Percentiles rank a stretch among this genome's conserved stretches.
phyloP scores from a whole-genome alignment of 2,888 invertebrate genomes.

The Tillus elongatus region DNA sequence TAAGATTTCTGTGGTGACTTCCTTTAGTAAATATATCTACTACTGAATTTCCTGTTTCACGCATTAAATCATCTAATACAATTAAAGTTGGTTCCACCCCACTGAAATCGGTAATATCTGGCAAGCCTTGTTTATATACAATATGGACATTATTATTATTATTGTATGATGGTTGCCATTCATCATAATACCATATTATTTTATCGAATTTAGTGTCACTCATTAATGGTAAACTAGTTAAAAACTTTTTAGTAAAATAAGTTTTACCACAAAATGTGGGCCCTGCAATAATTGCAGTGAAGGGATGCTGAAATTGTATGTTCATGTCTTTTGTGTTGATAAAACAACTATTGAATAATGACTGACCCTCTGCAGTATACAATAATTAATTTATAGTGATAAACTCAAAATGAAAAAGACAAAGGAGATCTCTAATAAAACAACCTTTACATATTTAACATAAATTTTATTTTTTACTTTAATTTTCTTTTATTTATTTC shows the following conservation, averaged over 20 bases:
- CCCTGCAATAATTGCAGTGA: constrained; percentile 10
- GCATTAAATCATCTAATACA: constrained; percentile 16
- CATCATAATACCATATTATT: constrained; percentile 11
- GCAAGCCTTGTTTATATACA: constrained; percentile 12
- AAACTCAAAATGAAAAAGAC: too few species aligned
- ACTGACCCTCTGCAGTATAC: too few species aligned
- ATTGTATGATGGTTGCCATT: constrained; percentile 11
- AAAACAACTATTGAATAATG: too few species aligned
- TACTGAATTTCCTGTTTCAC: constrained; percentile 12
- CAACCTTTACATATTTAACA: too few species aligned
- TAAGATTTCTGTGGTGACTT: too few species aligned
- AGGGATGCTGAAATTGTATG: constrained; percentile 5
- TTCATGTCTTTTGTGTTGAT: too few species aligned
- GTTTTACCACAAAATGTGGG: constrained; percentile 14
- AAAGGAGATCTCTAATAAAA: too few species aligned
- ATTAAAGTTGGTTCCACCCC: constrained; percentile 12
- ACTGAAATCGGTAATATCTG: constrained; percentile 9
- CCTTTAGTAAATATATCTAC: constrained; percentile 23
- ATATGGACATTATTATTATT: neutral
- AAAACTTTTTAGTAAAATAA: constrained; percentile 11
- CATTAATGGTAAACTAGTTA: constrained; percentile 10
- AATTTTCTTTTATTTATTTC: too few species aligned
- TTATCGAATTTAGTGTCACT: constrained; percentile 11
- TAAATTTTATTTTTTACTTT: too few species aligned
- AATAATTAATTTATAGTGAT: too few species aligned